phyloP scores from a whole-genome alignment of 2,113 vertebrate genomes.

The Hymenochirus boettgeri region DNA sequence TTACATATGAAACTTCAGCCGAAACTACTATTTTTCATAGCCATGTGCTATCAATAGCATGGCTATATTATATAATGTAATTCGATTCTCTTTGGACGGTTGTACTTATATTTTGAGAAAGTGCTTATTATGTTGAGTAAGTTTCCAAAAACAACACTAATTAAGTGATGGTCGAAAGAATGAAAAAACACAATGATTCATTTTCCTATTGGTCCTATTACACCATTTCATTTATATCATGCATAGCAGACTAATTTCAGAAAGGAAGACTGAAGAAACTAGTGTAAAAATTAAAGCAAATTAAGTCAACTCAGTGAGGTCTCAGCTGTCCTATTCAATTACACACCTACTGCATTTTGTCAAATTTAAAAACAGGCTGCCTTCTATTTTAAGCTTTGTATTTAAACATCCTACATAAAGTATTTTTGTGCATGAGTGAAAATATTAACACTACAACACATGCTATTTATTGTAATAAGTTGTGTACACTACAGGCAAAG shows the following conservation, averaged over 20 bases:
- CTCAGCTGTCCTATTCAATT: slow-evolving; percentile 34
- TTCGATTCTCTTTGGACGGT: slow-evolving; percentile 30
- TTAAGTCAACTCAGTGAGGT: slow-evolving; percentile 24
- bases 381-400: no score
- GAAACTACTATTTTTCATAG: not conserved
- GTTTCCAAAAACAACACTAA: slow-evolving; percentile 29
- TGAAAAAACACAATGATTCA: slow-evolving; percentile 26
- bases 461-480: no score
- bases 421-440: no score
- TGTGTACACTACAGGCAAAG: no score
- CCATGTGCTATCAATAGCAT: slow-evolving; percentile 8
- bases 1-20: slow-evolving; percentile 2
- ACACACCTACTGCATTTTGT: slow-evolving; percentile 31
- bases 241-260: slow-evolving; percentile 36
- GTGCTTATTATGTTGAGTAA: slow-evolving; percentile 18
- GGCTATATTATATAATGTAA: slow-evolving; percentile 30
- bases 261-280: slow-evolving; percentile 26
- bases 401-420: no score
- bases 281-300: slow-evolving; percentile 26
- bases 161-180: slow-evolving; percentile 13
- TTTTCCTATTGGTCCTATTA: slow-evolving; percentile 28
- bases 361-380: slow-evolving; percentile 32
- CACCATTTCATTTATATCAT: not conserved
- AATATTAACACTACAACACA: no score
- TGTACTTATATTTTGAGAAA: slow-evolving; percentile 18